Percentiles rank a stretch among this genome's conserved stretches.
Conservation (phyloP, 2,888 invertebrate genomes). For the Aporophyla nigra region DNA sequence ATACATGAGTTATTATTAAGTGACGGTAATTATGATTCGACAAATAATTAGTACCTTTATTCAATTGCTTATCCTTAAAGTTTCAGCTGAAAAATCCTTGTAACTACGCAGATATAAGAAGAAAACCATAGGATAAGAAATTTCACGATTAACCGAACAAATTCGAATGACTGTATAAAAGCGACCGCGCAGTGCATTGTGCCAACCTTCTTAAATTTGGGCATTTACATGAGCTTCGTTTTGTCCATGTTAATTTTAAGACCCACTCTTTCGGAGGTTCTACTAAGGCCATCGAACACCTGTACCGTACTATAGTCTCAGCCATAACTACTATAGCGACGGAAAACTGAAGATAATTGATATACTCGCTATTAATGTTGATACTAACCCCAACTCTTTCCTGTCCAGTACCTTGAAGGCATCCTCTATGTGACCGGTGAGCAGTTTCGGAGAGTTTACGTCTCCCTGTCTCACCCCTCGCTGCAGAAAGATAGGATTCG, state of each 20-base stretch:
- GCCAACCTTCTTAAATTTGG: no score
- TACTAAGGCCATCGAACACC: neutral
- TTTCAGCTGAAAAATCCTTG: no score
- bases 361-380: neutral
- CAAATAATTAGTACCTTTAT: no score
- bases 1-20: no score
- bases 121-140: no score
- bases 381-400: neutral
- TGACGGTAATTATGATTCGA: no score
- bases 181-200: no score
- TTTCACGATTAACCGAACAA: no score
- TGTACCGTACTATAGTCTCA: neutral
- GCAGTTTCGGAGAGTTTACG: neutral
- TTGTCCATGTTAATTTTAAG: neutral
- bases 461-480: neutral
- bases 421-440: neutral
- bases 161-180: no score
- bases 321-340: neutral
- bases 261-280: neutral
- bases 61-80: no score
- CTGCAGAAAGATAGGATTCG: neutral
- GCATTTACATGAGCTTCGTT: neutral
- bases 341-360: neutral
- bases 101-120: no score
- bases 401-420: neutral